A percentile compares a stretch with the other conserved stretches of the same genome.
These are phyloP conservation scores for Cistogaster globosa DNA, from an alignment of 2,888 invertebrate species.

Conservation along the genomic window DNA sequence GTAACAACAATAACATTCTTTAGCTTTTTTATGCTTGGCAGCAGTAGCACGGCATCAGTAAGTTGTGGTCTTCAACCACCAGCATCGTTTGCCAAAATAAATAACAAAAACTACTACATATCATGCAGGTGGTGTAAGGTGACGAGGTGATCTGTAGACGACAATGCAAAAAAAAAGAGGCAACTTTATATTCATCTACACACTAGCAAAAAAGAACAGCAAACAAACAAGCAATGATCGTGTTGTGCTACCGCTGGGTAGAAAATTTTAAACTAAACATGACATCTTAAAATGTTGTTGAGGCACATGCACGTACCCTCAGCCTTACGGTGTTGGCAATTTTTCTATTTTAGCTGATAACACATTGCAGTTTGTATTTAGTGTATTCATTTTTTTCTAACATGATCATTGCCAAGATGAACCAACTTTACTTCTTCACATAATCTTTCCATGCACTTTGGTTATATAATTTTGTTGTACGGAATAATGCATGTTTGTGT, in stretches of 20 bases:
- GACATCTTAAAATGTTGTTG: constrained; percentile 68
- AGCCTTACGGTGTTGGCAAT: constrained; percentile 55
- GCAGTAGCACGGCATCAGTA: neutral
- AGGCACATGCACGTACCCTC: constrained; percentile 50
- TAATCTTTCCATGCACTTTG: neutral
- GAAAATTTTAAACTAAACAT: constrained; percentile 52
- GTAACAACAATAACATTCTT: constrained; percentile 56
- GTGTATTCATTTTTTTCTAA: constrained; percentile 40
- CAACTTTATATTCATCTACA: constrained; percentile 33
- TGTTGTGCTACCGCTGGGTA: constrained; percentile 60
- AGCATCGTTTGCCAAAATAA: constrained; percentile 57
- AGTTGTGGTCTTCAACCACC: constrained; percentile 56
- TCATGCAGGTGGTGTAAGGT: constrained; percentile 71
- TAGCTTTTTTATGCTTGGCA: neutral
- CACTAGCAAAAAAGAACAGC: neutral
- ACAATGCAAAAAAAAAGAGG: constrained; percentile 31
- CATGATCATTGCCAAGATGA: constrained; percentile 68
- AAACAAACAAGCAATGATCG: constrained; percentile 59
- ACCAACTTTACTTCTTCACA: constrained; percentile 21
- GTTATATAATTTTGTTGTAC: constrained; percentile 53
- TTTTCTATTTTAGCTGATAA: neutral
- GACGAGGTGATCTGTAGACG: constrained; percentile 67
- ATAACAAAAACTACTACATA: constrained; percentile 35
- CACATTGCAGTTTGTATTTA: constrained; percentile 12
- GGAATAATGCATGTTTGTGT: constrained; percentile 59